Percentiles rank a stretch among this genome's conserved stretches.
These are phyloP conservation scores for Luffia ferchaultella DNA, from an alignment of 2,888 invertebrate genomes.

Conservation along the genomic window DNA sequence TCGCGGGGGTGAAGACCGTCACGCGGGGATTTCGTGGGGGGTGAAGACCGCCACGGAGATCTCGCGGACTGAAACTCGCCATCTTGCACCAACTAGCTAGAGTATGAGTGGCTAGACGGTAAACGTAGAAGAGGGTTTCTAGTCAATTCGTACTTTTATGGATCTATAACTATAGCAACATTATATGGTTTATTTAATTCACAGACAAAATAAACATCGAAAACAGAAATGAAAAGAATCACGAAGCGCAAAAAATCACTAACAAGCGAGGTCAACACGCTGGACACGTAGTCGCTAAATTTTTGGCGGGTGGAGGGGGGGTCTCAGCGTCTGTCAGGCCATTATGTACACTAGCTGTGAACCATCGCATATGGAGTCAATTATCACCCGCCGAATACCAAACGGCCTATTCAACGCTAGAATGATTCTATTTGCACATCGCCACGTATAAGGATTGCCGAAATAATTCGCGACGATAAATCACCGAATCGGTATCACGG, in stretches of 20 bases:
- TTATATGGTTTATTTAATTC: too few relatives aligned
- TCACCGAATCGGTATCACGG: background rate
- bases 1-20: too few relatives aligned
- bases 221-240: background rate
- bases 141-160: too few relatives aligned
- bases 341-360: constrained; percentile 28
- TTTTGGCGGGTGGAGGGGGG: background rate
- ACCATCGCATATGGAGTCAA: constrained; percentile 24
- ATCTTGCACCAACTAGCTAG: too few relatives aligned
- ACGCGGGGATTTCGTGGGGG: too few relatives aligned
- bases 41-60: too few relatives aligned
- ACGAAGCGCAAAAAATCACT: constrained; percentile 6
- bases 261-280: constrained; percentile 11
- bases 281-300: background rate
- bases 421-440: background rate
- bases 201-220: background rate
- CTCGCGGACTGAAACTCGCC: too few relatives aligned
- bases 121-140: too few relatives aligned
- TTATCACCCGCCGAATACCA: constrained; percentile 20
- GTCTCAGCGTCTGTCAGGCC: constrained; percentile 14
- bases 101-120: too few relatives aligned
- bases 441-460: background rate
- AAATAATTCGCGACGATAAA: background rate
- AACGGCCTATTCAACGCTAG: background rate
- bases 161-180: too few relatives aligned